phyloP scores from a whole-genome alignment of 2,888 invertebrate genomes.

The Polia nebulosa region DNA sequence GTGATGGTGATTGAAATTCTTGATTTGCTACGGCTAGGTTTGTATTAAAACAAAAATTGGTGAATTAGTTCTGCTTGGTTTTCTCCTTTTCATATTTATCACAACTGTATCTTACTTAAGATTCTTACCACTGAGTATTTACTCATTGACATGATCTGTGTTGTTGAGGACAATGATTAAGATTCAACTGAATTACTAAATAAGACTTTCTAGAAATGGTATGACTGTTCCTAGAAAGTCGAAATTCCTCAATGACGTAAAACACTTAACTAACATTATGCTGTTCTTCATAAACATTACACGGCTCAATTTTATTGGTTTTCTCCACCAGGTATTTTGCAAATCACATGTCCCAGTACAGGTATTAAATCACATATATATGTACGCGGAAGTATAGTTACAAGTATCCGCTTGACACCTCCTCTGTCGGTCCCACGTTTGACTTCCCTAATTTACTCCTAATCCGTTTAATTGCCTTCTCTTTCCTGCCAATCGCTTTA shows the following conservation, averaged over 20 bases:
- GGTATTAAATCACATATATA: background rate
- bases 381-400: conserved; percentile 51
- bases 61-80: conserved; percentile 2
- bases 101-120: background rate
- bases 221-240: too few relatives aligned
- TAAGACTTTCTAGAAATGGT: too few relatives aligned
- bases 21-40: conserved; percentile 19
- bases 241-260: too few relatives aligned
- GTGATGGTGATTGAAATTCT: conserved; percentile 11
- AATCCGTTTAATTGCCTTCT: conserved; percentile 40
- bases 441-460: conserved; percentile 46
- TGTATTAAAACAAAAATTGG: background rate
- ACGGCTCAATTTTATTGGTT: background rate
- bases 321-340: background rate
- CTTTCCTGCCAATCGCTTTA: conserved; percentile 54
- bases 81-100: background rate
- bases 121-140: background rate
- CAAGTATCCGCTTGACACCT: conserved; percentile 39
- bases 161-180: background rate
- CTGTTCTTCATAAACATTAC: background rate
- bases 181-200: too few relatives aligned
- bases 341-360: conserved; percentile 8
- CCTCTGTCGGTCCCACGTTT: conserved; percentile 55
- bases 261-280: too few relatives aligned
- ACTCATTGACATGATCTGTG: background rate